These are phyloP conservation scores for Drosophila sturtevanti DNA, from an alignment of 1,140 invertebrate species.

Conservation along the genomic window DNA sequence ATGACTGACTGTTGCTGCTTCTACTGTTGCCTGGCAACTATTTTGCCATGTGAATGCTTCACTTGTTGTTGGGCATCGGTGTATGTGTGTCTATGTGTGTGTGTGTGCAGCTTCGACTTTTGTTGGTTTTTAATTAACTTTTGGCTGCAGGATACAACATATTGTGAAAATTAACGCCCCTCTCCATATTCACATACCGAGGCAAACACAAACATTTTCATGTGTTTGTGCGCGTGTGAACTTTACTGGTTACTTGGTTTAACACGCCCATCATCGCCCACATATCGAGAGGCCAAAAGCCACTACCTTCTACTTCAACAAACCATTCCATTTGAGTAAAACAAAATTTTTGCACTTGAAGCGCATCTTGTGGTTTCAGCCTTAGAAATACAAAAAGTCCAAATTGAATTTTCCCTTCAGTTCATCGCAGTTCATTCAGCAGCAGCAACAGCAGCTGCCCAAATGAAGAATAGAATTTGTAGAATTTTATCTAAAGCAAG, in stretches of 20 bases:
- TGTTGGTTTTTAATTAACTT: constrained; percentile 83
- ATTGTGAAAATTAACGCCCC: constrained; percentile 82
- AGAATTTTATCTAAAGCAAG: neutral
- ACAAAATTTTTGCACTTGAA: constrained; percentile 23
- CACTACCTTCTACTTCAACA: neutral
- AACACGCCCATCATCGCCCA: constrained; percentile 41
- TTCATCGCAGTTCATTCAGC: constrained; percentile 44
- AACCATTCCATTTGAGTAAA: constrained; percentile 1
- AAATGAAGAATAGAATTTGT: neutral
- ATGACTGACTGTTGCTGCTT: constrained; percentile 32
- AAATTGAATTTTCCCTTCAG: constrained; percentile 52
- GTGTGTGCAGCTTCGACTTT: constrained; percentile 64
- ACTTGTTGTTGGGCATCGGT: constrained; percentile 14
- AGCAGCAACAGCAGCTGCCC: neutral
- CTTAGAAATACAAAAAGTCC: constrained; percentile 49
- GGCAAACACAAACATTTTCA: constrained; percentile 59
- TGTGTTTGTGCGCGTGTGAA: constrained; percentile 43
- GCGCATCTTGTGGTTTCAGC: constrained; percentile 42
- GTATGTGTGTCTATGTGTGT: neutral
- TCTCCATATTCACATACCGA: constrained; percentile 45
- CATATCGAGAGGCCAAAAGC: constrained; percentile 37
- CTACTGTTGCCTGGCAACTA: constrained; percentile 23
- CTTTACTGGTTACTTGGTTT: constrained; percentile 48
- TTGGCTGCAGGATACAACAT: constrained; percentile 82
- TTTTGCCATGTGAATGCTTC: constrained; percentile 53